phyloP scores from a whole-genome alignment of 2,888 invertebrate species.

The Agriopis marginaria region DNA sequence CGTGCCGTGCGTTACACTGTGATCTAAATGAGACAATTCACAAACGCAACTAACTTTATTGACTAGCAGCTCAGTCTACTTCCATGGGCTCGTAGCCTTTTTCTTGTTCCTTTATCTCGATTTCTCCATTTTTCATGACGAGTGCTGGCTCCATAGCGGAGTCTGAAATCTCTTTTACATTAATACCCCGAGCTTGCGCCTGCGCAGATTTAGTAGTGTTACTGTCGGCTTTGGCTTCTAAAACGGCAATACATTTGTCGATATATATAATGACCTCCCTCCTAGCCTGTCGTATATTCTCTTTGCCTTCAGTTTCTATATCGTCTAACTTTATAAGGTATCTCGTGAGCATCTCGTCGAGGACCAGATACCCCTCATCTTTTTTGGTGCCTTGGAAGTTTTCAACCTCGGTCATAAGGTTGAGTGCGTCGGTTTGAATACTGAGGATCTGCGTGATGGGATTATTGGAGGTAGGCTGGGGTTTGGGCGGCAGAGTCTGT shows the following conservation, averaged over 20 bases:
- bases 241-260: constrained; percentile 93
- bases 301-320: constrained; percentile 96
- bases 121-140: constrained; percentile 66
- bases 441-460: constrained; percentile 92
- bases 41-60: constrained; percentile 79
- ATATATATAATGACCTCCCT: constrained; percentile 96
- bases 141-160: constrained; percentile 39
- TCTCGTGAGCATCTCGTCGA: constrained; percentile 98
- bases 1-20: constrained; percentile 51
- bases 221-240: constrained; percentile 91
- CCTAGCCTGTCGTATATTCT: constrained; percentile 94
- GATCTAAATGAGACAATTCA: constrained; percentile 70
- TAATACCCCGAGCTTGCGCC: constrained; percentile 21
- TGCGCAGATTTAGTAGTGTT: constrained; percentile 39
- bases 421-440: constrained; percentile 93
- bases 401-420: constrained; percentile 50
- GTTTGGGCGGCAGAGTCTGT: constrained; percentile 69
- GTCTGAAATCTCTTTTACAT: constrained; percentile 57
- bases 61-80: constrained; percentile 83
- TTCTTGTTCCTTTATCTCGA: constrained; percentile 61
- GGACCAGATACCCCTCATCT: constrained; percentile 93
- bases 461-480: constrained; percentile 83
- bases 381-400: constrained; percentile 87
- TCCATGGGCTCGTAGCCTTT: constrained; percentile 77
- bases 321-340: constrained; percentile 96